Conservation (phyloP, 1,140 invertebrate genomes). For the Drosophila subpulchrella region DNA sequence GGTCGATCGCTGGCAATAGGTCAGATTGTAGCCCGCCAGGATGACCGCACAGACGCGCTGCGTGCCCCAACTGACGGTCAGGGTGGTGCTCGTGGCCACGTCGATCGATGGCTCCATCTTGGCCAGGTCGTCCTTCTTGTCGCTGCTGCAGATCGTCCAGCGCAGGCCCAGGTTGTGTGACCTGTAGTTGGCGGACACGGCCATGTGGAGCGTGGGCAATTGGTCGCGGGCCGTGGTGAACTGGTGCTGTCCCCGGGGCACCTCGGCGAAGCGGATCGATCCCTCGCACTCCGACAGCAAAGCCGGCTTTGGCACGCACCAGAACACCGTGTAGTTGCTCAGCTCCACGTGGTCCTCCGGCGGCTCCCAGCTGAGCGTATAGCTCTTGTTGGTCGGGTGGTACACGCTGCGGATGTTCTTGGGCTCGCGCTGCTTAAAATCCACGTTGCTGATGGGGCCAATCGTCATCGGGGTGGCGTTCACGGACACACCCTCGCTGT, state of each 20-base stretch:
- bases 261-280: conserved; percentile 63
- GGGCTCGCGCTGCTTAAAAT: conserved; percentile 38
- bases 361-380: conserved; percentile 71
- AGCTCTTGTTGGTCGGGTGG: conserved; percentile 62
- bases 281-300: conserved; percentile 66
- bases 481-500: conserved; percentile 56
- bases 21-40: conserved; percentile 70
- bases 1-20: conserved; percentile 65
- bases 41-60: conserved; percentile 69
- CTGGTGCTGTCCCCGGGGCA: conserved; percentile 29
- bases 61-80: conserved; percentile 69
- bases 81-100: conserved; percentile 35
- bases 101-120: conserved; percentile 73
- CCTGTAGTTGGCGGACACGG: conserved; percentile 74
- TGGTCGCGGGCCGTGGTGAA: conserved; percentile 56
- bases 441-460: conserved; percentile 46
- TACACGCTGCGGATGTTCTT: conserved; percentile 70
- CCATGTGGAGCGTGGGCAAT: conserved; percentile 52
- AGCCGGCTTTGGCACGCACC: conserved; percentile 66
- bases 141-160: conserved; percentile 70
- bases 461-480: conserved; percentile 64
- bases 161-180: conserved; percentile 71
- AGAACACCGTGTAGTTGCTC: conserved; percentile 75
- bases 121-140: conserved; percentile 65
- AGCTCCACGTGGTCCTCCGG: conserved; percentile 47